Percentiles rank a stretch among this genome's conserved stretches.
Evolutionary conservation across 2,797 vertebrate species (phyloP).

Genomic region (Pteropus rufus): DNA sequence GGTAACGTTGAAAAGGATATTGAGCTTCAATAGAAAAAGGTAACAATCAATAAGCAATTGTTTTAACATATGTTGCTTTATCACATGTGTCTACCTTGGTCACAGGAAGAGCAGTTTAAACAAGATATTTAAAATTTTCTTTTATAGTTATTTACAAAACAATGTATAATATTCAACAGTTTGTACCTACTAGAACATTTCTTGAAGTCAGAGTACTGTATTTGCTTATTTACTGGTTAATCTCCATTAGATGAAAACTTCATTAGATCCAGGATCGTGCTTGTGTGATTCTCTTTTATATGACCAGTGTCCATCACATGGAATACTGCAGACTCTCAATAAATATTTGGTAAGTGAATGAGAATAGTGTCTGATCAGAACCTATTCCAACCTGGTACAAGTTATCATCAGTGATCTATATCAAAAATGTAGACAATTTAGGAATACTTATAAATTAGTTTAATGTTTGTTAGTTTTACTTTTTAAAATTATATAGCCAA

Average conservation of each 20-base stretch:
- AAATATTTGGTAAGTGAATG: not conserved
- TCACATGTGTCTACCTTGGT: not conserved
- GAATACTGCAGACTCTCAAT: not conserved
- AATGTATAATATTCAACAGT: not conserved
- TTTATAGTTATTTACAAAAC: not conserved
- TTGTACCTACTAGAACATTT: not conserved
- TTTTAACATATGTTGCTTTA: not conserved
- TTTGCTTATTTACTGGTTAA: not conserved
- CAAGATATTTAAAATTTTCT: not conserved
- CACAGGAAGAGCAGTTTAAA: not conserved
- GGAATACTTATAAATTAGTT: not conserved
- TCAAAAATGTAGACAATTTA: not conserved
- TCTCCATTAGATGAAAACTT: not conserved
- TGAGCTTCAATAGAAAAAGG: not conserved
- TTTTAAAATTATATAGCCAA: not conserved
- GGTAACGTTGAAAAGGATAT: not conserved
- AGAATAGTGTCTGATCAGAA: not conserved
- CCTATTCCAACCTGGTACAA: not conserved
- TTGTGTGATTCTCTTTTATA: not conserved
- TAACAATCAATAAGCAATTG: not conserved
- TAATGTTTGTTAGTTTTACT: not conserved
- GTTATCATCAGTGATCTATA: not conserved
- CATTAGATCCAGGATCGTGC: not conserved
- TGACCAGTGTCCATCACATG: not conserved
- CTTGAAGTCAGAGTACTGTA: not conserved